These are phyloP conservation scores for Sebastes vulpes DNA, from an alignment of 2,797 vertebrate species.

Conservation along the genomic window DNA sequence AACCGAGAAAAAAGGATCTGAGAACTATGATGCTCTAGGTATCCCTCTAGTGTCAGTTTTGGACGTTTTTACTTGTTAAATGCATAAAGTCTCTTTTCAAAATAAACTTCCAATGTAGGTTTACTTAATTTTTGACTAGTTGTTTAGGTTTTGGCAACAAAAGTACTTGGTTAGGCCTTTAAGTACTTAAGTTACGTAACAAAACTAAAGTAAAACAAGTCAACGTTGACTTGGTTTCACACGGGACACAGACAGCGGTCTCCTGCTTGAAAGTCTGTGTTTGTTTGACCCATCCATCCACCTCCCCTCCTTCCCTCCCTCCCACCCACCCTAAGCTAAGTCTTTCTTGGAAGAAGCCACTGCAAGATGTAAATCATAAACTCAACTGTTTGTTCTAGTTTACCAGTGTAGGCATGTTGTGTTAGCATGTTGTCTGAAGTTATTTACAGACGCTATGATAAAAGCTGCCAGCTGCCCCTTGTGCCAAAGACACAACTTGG, in stretches of 20 bases:
- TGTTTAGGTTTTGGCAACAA: too few species aligned
- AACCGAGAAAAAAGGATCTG: not conserved
- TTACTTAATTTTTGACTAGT: too few species aligned
- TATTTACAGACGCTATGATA: not conserved
- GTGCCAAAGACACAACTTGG: not conserved
- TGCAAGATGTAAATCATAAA: not conserved
- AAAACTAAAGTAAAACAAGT: not conserved
- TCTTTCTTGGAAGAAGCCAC: not conserved
- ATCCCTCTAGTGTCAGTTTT: too few species aligned
- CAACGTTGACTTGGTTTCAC: too few species aligned
- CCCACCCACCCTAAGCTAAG: not conserved
- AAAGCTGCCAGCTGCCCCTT: not conserved
- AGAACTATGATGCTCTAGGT: too few species aligned
- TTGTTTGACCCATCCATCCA: not conserved
- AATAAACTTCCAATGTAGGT: too few species aligned
- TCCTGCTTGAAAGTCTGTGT: not conserved
- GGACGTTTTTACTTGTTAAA: too few species aligned
- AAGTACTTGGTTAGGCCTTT: too few species aligned
- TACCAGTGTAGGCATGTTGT: not conserved
- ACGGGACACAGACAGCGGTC: not conserved
- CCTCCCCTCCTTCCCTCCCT: too few species aligned
- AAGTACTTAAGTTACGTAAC: not conserved
- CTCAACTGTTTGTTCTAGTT: not conserved
- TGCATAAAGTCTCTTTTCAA: too few species aligned
- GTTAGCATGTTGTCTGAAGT: not conserved